Conservation (phyloP, 2,888 invertebrate genomes). For the Lasius fuliginosus region DNA sequence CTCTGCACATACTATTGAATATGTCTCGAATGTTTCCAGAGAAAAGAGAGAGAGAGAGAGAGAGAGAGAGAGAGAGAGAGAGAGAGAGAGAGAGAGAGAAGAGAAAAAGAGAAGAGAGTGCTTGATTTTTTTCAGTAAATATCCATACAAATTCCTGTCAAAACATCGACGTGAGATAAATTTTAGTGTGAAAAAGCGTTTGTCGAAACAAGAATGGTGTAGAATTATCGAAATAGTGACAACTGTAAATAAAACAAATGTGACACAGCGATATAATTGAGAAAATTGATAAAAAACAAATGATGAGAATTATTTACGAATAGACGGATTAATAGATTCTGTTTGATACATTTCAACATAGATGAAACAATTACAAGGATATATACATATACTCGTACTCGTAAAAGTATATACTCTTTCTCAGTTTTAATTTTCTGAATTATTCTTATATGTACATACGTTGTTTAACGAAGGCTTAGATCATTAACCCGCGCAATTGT, state of each 20-base stretch:
- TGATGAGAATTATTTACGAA: not conserved
- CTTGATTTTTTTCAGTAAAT: conserved; percentile 30
- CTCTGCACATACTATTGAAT: conserved; percentile 22
- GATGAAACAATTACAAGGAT: not conserved
- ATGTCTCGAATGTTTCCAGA: not conserved
- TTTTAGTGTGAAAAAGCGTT: conserved; percentile 13
- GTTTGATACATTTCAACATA: not conserved
- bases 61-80: not conserved
- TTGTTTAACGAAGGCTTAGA: not conserved
- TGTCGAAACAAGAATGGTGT: not conserved
- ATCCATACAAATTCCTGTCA: conserved; percentile 42
- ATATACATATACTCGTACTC: too few relatives aligned
- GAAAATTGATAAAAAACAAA: not conserved
- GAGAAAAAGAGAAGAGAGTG: not conserved
- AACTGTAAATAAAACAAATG: not conserved
- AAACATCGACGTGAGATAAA: conserved; percentile 9
- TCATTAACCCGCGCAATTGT: not conserved
- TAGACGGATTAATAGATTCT: not conserved
- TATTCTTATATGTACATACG: not conserved
- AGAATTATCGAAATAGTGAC: conserved; percentile 25
- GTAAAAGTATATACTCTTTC: not conserved
- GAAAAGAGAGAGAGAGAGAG: not conserved
- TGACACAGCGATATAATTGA: not conserved
- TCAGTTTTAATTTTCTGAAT: not conserved
- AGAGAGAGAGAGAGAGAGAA: not conserved